Conservation (phyloP, 2,888 invertebrate genomes). For the Myopa tessellatipennis region DNA sequence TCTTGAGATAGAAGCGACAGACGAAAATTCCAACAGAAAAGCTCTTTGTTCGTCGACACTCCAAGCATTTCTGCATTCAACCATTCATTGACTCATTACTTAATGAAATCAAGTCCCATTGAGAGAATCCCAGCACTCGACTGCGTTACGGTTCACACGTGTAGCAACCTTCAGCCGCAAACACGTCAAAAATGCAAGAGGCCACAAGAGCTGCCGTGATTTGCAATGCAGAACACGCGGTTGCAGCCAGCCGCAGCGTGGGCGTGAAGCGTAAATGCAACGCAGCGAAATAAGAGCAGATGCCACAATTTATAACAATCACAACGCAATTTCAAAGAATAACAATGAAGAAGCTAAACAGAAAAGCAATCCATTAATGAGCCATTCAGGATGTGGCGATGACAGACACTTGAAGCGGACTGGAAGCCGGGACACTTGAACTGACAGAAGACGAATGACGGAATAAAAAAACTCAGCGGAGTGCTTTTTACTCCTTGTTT, state of each 20-base stretch:
- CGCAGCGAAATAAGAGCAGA: not conserved
- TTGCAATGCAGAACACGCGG: not conserved
- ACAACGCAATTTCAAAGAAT: too few species aligned
- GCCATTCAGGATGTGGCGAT: not conserved
- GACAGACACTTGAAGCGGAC: not conserved
- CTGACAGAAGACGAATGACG: not conserved
- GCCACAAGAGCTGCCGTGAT: not conserved
- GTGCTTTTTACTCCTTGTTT: too few species aligned
- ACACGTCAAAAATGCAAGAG: not conserved
- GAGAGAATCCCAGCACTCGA: too few species aligned
- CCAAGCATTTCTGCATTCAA: not conserved
- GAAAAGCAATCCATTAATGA: too few species aligned
- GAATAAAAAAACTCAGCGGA: not conserved
- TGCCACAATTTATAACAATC: not conserved
- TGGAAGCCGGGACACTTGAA: not conserved
- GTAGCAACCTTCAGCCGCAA: not conserved
- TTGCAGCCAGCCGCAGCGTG: not conserved
- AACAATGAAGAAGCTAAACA: too few species aligned
- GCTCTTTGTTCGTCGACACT: too few species aligned
- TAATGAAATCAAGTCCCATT: not conserved
- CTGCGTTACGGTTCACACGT: not conserved
- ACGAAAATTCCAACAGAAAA: too few species aligned
- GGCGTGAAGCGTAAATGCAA: not conserved
- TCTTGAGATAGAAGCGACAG: not conserved
- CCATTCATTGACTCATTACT: not conserved